Evolutionary conservation across 2,888 invertebrate species (phyloP), one percentile per base, ranked within the genome.

Genomic region (Amblyjoppa fuscipennis): DNA sequence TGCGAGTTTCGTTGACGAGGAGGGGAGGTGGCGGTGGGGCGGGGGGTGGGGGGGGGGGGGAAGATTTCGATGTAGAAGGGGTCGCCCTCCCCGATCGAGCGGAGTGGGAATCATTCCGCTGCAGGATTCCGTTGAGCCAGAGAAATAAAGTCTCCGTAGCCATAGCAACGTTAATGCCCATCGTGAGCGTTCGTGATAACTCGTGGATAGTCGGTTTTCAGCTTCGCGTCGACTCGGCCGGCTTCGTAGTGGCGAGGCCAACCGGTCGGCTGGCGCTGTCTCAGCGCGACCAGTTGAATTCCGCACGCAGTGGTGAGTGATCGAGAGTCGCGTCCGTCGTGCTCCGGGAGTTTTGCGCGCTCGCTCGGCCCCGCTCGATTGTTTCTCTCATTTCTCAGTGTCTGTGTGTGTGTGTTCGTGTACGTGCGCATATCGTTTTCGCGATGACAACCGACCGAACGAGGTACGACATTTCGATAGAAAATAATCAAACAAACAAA

Each of bases 171-270:
- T 73, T 85, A 86, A 81, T 81, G 73, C 81, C 61, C 45, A 51
- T 91, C 92, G 92, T 64, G 41, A 45, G 68, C 28, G 20, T 87
- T 38, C 88, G 89, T 79, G 49, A 53, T 6, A 31, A 25, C 64
- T 88, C 91, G 91, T 61, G 61, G 11, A 16, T 0, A 31, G n/a
- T 88, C 92, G 91, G 41, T 41, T 38, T 13, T 28, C 20, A n/a
- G 66, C 51, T 71, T 85, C 85, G 83, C 75, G 71, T 25, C 61
- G 66, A 41, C 84, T 88, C 91, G 91, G 85, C 70, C 76, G 76
- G 83, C 77, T 88, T 84, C 93, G 93, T 88, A 73, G 81, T 87
- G 89, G 91, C 93, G 92, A 93, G 93, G 93, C 93, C 92, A 93
- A 93, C 93, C 92, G 92, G 93, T 93, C 92, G 91, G 89, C 83